These are phyloP conservation scores for Pseudomyrmex gracilis DNA, from an alignment of 1,140 invertebrate genomes.

Conservation along the genomic window DNA sequence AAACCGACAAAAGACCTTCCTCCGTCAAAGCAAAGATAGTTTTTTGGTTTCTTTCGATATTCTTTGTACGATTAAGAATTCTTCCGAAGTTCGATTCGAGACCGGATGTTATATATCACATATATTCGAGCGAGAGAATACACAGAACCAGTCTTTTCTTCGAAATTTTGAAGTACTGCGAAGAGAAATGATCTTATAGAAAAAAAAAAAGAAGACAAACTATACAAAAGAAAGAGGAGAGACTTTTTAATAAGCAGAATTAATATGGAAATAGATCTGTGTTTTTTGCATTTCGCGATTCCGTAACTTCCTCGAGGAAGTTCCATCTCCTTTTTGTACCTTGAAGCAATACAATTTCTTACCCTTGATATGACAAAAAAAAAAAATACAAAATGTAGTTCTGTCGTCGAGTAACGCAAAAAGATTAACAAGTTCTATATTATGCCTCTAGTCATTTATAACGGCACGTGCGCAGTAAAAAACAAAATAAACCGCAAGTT, in stretches of 20 bases:
- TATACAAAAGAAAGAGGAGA: slow-evolving; percentile 57
- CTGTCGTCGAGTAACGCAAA: slow-evolving; percentile 67
- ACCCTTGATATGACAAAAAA: slow-evolving; percentile 76
- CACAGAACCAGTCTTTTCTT: not conserved
- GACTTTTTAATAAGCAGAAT: slow-evolving; percentile 19
- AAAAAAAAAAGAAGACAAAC: slow-evolving; percentile 25
- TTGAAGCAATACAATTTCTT: slow-evolving; percentile 74
- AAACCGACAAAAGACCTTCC: slow-evolving; percentile 66
- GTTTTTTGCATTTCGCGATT: slow-evolving; percentile 76
- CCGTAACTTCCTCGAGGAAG: slow-evolving; percentile 59
- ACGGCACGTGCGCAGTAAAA: slow-evolving; percentile 62
- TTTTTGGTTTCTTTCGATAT: slow-evolving; percentile 65
- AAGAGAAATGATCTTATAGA: slow-evolving; percentile 28
- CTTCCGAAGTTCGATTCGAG: slow-evolving; percentile 51
- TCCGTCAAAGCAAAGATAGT: slow-evolving; percentile 36
- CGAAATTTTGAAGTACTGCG: slow-evolving; percentile 1
- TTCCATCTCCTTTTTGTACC: slow-evolving; percentile 67
- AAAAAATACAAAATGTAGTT: slow-evolving; percentile 40
- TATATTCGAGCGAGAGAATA: not conserved
- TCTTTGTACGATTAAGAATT: slow-evolving; percentile 32
- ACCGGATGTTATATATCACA: not conserved
- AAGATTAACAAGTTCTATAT: slow-evolving; percentile 72
- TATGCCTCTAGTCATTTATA: slow-evolving; percentile 81
- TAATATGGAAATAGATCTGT: slow-evolving; percentile 68
- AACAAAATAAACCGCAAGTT: slow-evolving; percentile 36